Conservation (phyloP, 2,113 vertebrate genomes). For the human region DNA sequence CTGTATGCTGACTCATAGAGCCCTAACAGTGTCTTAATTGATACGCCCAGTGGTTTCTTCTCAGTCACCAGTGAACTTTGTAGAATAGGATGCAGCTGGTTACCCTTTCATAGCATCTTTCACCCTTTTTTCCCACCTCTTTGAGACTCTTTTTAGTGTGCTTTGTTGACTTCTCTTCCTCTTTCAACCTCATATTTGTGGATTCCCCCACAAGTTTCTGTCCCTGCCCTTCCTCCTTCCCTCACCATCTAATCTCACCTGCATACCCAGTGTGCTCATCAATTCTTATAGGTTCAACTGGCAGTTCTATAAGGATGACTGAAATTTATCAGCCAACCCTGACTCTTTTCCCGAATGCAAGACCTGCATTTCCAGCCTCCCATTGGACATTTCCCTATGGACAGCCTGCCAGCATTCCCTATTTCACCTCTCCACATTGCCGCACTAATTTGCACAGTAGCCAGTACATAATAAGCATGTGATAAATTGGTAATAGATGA, state of each 20-base stretch:
- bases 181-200: not conserved
- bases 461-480: not conserved
- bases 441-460: not conserved
- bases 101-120: not conserved
- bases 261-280: not conserved
- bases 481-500: not conserved
- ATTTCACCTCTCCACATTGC: not conserved
- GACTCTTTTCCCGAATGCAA: not conserved
- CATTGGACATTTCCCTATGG: not conserved
- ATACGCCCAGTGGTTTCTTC: not conserved
- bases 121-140: not conserved
- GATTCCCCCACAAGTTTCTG: not conserved
- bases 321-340: not conserved
- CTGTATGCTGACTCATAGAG: not conserved
- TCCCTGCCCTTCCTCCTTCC: not conserved
- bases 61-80: not conserved
- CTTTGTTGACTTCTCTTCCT: not conserved
- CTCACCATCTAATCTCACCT: not conserved
- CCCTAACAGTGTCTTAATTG: not conserved
- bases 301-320: not conserved
- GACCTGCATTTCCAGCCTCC: not conserved
- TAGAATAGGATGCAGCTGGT: too few species aligned
- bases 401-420: not conserved
- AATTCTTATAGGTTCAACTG: not conserved
- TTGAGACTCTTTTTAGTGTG: not conserved